A percentile compares a stretch with the other conserved stretches of the same genome.
Evolutionary conservation across 2,797 vertebrate genomes (phyloP).

Genomic region (Periophthalmus magnuspinnatus): DNA sequence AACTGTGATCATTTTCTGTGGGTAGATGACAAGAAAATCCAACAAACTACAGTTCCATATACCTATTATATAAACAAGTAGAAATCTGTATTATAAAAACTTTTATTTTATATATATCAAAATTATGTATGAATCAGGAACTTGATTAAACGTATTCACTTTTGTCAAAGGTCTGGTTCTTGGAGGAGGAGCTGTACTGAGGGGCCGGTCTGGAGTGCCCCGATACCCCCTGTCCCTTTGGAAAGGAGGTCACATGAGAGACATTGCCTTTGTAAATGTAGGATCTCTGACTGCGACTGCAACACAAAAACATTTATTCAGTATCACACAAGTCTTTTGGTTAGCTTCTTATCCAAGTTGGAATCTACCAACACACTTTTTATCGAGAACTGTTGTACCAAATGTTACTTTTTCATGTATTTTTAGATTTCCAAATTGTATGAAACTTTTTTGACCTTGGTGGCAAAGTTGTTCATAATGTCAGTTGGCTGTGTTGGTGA

Average conservation of each 20-base stretch:
- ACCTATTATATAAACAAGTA: not conserved
- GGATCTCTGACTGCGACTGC: constrained; percentile 52
- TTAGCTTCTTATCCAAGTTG: not conserved
- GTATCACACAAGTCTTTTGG: not conserved
- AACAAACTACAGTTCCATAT: not conserved
- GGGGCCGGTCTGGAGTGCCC: constrained; percentile 67
- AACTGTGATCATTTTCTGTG: not conserved
- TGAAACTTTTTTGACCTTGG: not conserved
- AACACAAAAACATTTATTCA: constrained; percentile 24
- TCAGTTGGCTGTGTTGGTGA: no score
- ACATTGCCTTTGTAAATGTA: constrained; percentile 80
- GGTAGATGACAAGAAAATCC: not conserved
- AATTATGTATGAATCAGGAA: not conserved
- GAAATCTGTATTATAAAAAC: not conserved
- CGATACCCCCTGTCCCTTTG: constrained; percentile 72
- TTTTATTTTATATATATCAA: not conserved
- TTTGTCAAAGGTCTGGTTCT: constrained; percentile 89
- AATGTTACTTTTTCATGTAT: not conserved
- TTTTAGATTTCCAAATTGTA: not conserved
- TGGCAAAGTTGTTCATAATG: not conserved
- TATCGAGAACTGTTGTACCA: not conserved
- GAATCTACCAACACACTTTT: not conserved
- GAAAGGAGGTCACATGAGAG: constrained; percentile 80
- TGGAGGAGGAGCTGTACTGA: constrained; percentile 75
- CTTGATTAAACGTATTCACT: constrained; percentile 86